Evolutionary conservation across 2,113 vertebrate species (phyloP).

Genomic region (Crypturellus undulatus): DNA sequence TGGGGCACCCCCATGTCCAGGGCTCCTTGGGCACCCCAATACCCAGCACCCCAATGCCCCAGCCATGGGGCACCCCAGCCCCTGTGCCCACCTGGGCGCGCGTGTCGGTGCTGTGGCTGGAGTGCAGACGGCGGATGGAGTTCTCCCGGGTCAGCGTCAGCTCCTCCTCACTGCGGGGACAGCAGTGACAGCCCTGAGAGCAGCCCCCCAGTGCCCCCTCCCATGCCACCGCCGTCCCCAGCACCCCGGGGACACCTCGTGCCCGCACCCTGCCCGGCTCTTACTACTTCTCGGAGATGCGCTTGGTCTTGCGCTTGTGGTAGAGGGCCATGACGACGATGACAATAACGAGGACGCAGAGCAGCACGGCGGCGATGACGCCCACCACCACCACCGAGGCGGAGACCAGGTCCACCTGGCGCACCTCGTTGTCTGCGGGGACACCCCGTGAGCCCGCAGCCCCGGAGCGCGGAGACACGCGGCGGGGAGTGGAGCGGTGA

Average conservation of each 20-base stretch:
- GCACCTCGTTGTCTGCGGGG: background rate
- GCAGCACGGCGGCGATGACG: conserved; percentile 74
- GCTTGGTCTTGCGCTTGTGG: conserved; percentile 83
- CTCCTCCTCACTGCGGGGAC: conserved; percentile 84
- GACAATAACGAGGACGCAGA: conserved; percentile 83
- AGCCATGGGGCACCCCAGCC: no score
- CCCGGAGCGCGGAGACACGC: background rate
- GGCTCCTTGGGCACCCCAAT: no score
- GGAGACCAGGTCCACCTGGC: conserved; percentile 66
- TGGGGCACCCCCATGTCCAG: background rate
- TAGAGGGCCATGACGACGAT: conserved; percentile 85
- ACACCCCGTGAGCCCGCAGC: rapidly evolving
- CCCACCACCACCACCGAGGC: conserved; percentile 83
- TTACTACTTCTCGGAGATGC: conserved; percentile 87
- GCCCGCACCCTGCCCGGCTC: background rate
- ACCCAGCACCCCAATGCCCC: background rate
- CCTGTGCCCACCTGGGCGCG: conserved; percentile 77
- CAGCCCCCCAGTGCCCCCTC: background rate
- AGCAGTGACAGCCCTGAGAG: background rate
- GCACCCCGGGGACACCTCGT: background rate
- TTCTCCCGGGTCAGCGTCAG: conserved; percentile 86
- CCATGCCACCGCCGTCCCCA: rapidly evolving
- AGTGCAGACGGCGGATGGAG: conserved; percentile 89
- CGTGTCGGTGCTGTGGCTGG: conserved; percentile 81
- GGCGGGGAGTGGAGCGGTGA: background rate